Evolutionary conservation across 2,888 invertebrate genomes (phyloP), one percentile per base, ranked within the genome.

Genomic region (Cataglyphis altisquamis): DNA sequence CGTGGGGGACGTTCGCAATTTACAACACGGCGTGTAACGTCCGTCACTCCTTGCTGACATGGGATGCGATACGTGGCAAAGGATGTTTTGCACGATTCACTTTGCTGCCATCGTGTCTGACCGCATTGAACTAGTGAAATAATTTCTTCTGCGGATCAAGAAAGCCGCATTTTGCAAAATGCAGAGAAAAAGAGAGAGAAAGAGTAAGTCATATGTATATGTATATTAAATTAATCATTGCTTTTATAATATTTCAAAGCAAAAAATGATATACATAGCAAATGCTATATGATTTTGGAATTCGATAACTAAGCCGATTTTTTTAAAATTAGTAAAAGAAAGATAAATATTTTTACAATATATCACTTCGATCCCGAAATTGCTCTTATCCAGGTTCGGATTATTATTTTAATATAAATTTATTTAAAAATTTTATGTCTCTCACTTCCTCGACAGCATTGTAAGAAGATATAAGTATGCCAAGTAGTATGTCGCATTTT

Each of bases 51-150:
- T 80, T 70, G 78, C 78, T 80, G 78, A 80, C 78, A 70, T 45
- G 78, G 25, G 60, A 70, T 80, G 45, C 70, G 78, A 70, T 80
- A 80, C 78, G 70, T 70, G 32, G 78, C 78, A 45, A 80, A 80
- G 78, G 60, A 80, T 80, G 72, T 80, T 80, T 80, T 80, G 78
- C 78, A 80, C 72, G 78, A 80, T 80, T 80, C 70, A 80, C 78
- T 70, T 80, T 80, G 70, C 72, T 70, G 25, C 70, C 60, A 80
- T 45, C 78, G 32, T 80, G 60, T 70, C 41, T 80, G 36, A 72
- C 25, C 60, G 72, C 45, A 45, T 36, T 45, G 45, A 78, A 32
- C 21, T 21, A 60, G 36, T 32, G 15, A 66, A 77, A 29, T 70
- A 80, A 45, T 45, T 70, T 36, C 72, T 72, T 72, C n/a, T 9